Evolutionary conservation across 2,888 invertebrate genomes (phyloP), one percentile per base, ranked within the genome.

Genomic region (Macrophya alboannulata): DNA sequence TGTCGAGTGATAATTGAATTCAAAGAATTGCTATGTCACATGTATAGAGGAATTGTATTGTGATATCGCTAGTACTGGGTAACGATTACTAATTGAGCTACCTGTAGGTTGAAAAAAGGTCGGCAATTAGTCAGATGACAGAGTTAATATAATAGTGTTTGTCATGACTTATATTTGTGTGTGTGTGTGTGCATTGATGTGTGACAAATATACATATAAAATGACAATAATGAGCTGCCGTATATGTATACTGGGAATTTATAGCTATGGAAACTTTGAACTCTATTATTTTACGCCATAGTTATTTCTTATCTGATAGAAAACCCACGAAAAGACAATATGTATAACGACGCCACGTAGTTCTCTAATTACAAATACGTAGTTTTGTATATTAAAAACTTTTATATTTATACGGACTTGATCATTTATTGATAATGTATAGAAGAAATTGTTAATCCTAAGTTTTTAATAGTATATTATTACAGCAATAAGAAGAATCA

Each of bases 211-310:
- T 68, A 37, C 55, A 55, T 48, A 48, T 15, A 37, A 37, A 37
- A 68, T 68, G 71, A 25, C 12, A 74, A 43, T 74, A 45, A 43
- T 12, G 74, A 15, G 74, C 74, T 0, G 5, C 43, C 40, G n/a
- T n/a, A 4, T 55, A 55, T n/a, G 37, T 68, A 68, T 25, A 68
- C 17, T 17, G 48, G 10, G 31, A 77, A 77, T 77, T 55, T 37
- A 51, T 48, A 77, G 21, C 31, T 9, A 31, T 55, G 77, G 77
- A 77, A 77, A 77, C 77, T 77, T 77, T 55, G 51, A 51, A 55
- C 77, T 55, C 48, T 77, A 77, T 74, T 21, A 43, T n/a, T 31
- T 71, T 71, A n/a, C 45, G 74, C 12, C 45, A 21, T 21, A 43
- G 72, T 72, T 72, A 55, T 37, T 43, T 55, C 31, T 37, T 77